Percentiles rank a stretch among this genome's conserved stretches.
These are phyloP conservation scores for Drosophila repleta DNA, from an alignment of 1,140 invertebrate species.

Conservation along the genomic window DNA sequence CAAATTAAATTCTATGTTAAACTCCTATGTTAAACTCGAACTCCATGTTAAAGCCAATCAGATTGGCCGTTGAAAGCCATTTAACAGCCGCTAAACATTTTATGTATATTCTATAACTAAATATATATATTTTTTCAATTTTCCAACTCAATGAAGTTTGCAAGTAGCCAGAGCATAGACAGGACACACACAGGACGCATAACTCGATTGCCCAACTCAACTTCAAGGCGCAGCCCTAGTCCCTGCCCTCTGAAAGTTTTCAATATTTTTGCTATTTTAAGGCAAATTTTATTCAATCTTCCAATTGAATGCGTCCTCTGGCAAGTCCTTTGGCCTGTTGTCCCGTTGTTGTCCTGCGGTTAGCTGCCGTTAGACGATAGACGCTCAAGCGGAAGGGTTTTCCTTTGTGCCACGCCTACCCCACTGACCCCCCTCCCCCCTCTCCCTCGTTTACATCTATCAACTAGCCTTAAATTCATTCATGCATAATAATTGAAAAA, in stretches of 20 bases:
- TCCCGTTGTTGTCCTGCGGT: conserved; percentile 71
- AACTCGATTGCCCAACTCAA: conserved; percentile 54
- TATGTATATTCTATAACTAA: conserved; percentile 33
- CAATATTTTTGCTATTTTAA: conserved; percentile 63
- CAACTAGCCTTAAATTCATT: conserved; percentile 61
- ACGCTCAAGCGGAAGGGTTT: conserved; percentile 76
- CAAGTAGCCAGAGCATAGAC: conserved; percentile 53
- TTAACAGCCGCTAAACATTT: conserved; percentile 8
- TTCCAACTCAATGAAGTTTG: conserved; percentile 81
- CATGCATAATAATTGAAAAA: conserved; percentile 83
- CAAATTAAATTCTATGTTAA: too few species aligned
- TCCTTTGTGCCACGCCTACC: conserved; percentile 38
- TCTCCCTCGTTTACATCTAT: conserved; percentile 2
- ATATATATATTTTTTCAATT: conserved; percentile 77
- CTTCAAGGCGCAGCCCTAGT: neutral
- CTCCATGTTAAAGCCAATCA: neutral
- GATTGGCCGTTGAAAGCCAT: neutral
- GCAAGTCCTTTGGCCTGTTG: conserved; percentile 33
- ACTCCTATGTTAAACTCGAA: too few species aligned
- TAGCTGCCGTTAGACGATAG: conserved; percentile 58
- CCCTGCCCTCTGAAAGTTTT: conserved; percentile 8
- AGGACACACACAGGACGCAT: conserved; percentile 48
- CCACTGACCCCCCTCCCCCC: neutral
- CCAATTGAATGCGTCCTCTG: conserved; percentile 71
- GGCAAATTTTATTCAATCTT: conserved; percentile 84